Base-by-base conservation (phyloP, 92 coral and sea anemone species). In the Palythoa grandis region DNA sequence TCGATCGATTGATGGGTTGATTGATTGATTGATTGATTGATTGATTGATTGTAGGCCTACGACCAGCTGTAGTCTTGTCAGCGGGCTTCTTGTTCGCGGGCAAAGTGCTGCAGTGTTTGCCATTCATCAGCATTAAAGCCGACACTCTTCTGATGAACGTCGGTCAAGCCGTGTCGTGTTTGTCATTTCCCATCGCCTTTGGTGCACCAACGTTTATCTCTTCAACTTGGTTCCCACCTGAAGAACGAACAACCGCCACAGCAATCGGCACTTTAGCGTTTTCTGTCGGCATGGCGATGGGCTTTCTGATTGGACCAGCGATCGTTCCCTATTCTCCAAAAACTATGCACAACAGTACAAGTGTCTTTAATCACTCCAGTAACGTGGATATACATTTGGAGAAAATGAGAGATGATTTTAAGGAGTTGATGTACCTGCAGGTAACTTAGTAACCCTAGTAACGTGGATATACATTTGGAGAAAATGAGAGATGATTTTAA, bases 231-330 rank as follows among this genome's bases (percentile, higher is more conserved):
- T 93, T 93, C 72, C 97, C 97, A 12, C 94, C 90, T 6, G 70
- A 91, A 73, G 93, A 93, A 68, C 87, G 95, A 19, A 89, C 91
- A n/a, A 93, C 93, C 10, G 92, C 97, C 2, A 93, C 97, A 4
- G 91, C 97, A 15, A 83, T 92, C 53, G 89, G 89, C 0, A 29
- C 92, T 17, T 50, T 92, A 20, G 89, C 93, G 19, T 87, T 89
- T 13, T 87, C 76, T 74, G 38, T 88, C 74, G 97, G 97, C 6
- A 52, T 86, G 1, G 97, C 93, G 0, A 16, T 86, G 14, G 89
- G 91, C 22, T 93, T 93, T 68, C 48, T 88, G 50, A 79, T 92
- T 35, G 95, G 93, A 35, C 95, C 95, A 79, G 70, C 77, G 17
- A 66, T 93, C 84, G 90, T 93, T 11, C 92, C 92, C 4, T 82